Evolutionary conservation across 1,140 invertebrate species (phyloP), one percentile per base, ranked within the genome.

Genomic region (Ericerus pela): DNA sequence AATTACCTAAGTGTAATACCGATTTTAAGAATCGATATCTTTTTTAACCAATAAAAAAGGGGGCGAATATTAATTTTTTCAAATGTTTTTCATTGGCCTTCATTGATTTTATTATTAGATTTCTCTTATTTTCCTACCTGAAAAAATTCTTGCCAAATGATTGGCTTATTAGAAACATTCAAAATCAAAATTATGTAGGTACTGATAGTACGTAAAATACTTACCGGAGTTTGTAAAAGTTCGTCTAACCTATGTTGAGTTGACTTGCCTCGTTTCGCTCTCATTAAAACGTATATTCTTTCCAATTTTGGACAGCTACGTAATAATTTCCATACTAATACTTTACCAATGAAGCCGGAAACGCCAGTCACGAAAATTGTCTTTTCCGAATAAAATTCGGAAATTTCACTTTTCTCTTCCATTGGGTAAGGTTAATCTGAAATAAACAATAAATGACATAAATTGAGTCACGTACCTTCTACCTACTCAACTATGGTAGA

Each of bases 311-410:
- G 75, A 69, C 85, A 91, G 1, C 79, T 84, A 59, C 84, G 73
- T 6, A 86, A 68, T 22, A 86, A 64, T 67, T 88, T 89, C 68
- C 88, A 84, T 1, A 88, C 77, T 2, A 88, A 70, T 38, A 72
- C 78, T 67, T 85, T 86, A 8, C 83, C 83, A 66, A 85, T 73
- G 64, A 84, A 86, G 20, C 81, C 81, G 4, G 80, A 80, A 2
- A 66, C 72, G 1, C 76, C 75, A 3, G 74, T 77, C n/a, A 78
- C 62, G 14, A 78, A 63, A 10, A 84, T 65, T 53, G 68, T 71
- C 58, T 75, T 73, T 2, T 71, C 72, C n/a, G 63, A 57, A 66
- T 76, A 83, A 70, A 79, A 83, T 22, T 57, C 41, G 24, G 24
- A 29, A 24, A 54, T 54, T 24, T 59, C 55, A 28, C 59, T 62